Conservation (phyloP, 2,888 invertebrate genomes). For the Acleris sparsana region DNA sequence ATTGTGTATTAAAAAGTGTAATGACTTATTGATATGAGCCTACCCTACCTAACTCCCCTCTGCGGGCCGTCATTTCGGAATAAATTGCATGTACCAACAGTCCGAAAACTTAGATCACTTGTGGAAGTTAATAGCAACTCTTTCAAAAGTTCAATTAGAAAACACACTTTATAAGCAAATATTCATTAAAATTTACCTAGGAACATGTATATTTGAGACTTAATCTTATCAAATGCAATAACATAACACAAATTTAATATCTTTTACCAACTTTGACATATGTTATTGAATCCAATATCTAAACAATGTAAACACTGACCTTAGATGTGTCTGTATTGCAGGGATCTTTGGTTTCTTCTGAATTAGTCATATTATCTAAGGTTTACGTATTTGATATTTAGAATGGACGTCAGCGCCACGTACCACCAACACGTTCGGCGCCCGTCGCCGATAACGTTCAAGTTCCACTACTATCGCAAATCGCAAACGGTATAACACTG, state of each 20-base stretch:
- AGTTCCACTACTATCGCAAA: slow-evolving; percentile 46
- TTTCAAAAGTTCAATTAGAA: too few relatives aligned
- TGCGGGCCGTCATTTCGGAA: too few relatives aligned
- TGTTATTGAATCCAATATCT: slow-evolving; percentile 16
- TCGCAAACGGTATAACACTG: slow-evolving; percentile 47
- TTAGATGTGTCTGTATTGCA: slow-evolving; percentile 46
- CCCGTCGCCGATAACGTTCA: slow-evolving; percentile 62
- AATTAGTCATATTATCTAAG: slow-evolving; percentile 54
- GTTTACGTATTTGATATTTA: slow-evolving; percentile 35
- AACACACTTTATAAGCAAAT: too few relatives aligned
- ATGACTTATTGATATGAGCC: too few relatives aligned
- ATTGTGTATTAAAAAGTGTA: too few relatives aligned
- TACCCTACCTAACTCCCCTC: too few relatives aligned
- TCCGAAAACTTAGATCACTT: too few relatives aligned
- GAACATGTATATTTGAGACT: too few relatives aligned
- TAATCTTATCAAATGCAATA: slow-evolving; percentile 25
- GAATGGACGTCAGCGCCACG: slow-evolving; percentile 70
- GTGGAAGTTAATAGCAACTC: too few relatives aligned
- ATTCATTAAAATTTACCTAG: too few relatives aligned
- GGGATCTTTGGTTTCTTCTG: slow-evolving; percentile 47
- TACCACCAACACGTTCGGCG: slow-evolving; percentile 61
- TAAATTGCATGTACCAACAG: too few relatives aligned
- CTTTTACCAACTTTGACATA: slow-evolving; percentile 11
- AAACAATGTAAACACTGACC: slow-evolving; percentile 52
- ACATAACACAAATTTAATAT: slow-evolving; percentile 12